Base-by-base conservation (phyloP, 2,888 invertebrate genomes). In the Microplitis deprimator region DNA sequence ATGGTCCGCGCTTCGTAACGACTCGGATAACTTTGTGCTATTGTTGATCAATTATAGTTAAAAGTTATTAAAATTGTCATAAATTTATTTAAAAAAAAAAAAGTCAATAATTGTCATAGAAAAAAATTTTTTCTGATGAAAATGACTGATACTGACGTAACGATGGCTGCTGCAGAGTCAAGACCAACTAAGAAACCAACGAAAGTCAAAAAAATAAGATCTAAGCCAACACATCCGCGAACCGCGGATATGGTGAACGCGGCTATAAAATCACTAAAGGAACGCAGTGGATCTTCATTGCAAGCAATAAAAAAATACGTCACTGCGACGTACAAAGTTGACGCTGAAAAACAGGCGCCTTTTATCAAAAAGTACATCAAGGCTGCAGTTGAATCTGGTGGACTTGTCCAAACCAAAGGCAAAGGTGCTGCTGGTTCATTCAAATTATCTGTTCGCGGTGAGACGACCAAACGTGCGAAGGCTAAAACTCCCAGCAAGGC, bases 241-340 rank as follows among this genome's bases (percentile, higher is more conserved):
- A 91, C 91, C 1, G 85, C 91, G 5, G 89, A 90, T 29, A 92
- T 94, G 93, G 93, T 93, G 0, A 91, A 91, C 82, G 90, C 87
- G 60, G 93, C 94, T 0, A 91, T 92, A 71, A 89, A 88, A 77
- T 87, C 89, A 71, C 85, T 92, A 69, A 91, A 92, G 83, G 92
- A 92, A 84, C 90, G 92, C 62, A 91, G 91, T 77, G 94, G 94
- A 38, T 93, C 93, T 0, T 93, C 93, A 1, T 84, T 88, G 82
- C 90, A 87, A 85, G 92, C 92, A 4, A 93, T 93, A 86, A 93
- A 93, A 87, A 94, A 93, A 85, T 93, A 92, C 88, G 91, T 94
- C 78, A 88, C 91, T 6, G 90, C 91, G 41, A 92, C 91, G 77
- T 93, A 93, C 91, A 92, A 92, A 80, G 90, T 93, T 7, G 93